These are phyloP conservation scores for Vollenhovia emeryi DNA, from an alignment of 1,140 invertebrate genomes.

Conservation along the genomic window DNA sequence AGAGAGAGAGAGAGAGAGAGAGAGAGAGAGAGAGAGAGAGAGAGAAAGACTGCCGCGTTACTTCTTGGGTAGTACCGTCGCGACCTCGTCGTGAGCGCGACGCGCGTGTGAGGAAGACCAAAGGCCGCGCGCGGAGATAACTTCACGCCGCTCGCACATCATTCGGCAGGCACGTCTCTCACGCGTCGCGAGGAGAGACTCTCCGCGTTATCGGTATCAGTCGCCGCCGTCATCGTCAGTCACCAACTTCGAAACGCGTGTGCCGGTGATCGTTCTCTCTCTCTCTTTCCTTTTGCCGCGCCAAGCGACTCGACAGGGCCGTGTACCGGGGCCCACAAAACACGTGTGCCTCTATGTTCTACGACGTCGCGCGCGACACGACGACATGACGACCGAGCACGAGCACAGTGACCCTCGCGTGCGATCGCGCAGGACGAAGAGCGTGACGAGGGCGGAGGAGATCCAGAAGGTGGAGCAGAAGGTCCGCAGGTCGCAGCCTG, in stretches of 20 bases:
- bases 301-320: slow-evolving; percentile 12
- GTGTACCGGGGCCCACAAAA: not conserved
- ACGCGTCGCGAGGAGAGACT: not conserved
- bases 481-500: slow-evolving; percentile 92
- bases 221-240: not conserved
- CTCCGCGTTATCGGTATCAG: slow-evolving; percentile 35
- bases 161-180: slow-evolving; percentile 14
- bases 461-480: slow-evolving; percentile 92
- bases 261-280: not conserved
- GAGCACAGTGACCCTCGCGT: slow-evolving; percentile 79
- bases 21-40: not conserved
- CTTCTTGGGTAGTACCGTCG: slow-evolving; percentile 24
- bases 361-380: not conserved
- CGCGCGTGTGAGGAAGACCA: not conserved
- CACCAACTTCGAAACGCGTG: not conserved
- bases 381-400: slow-evolving; percentile 74
- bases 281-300: not conserved
- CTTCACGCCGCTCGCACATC: not conserved
- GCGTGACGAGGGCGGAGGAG: slow-evolving; percentile 94
- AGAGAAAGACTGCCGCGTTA: not conserved
- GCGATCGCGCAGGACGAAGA: slow-evolving; percentile 91
- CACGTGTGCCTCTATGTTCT: slow-evolving; percentile 29
- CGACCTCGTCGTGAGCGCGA: slow-evolving; percentile 14
- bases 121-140: slow-evolving; percentile 10
- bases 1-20: not conserved